These are phyloP conservation scores for Drosophila acutilabella DNA, from an alignment of 2,888 invertebrate species.

Conservation along the genomic window DNA sequence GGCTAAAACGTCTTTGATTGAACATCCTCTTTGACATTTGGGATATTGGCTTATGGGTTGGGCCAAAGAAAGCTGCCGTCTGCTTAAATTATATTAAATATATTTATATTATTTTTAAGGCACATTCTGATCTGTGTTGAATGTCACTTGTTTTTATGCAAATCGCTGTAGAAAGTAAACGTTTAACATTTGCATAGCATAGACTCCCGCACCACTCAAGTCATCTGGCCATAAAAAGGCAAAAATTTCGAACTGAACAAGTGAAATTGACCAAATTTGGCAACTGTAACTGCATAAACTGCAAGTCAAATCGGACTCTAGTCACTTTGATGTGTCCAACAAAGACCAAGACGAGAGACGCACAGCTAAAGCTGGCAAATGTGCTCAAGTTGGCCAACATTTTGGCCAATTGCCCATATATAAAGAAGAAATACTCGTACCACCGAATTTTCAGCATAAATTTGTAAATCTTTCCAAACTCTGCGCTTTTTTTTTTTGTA, in stretches of 20 bases:
- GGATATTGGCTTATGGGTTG: slow-evolving; percentile 49
- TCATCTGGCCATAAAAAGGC: slow-evolving; percentile 49
- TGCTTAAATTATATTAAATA: slow-evolving; percentile 8
- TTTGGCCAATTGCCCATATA: slow-evolving; percentile 78
- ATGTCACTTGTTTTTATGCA: slow-evolving; percentile 25
- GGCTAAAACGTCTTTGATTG: slow-evolving; percentile 51
- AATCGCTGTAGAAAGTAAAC: slow-evolving; percentile 36
- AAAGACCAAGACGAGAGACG: slow-evolving; percentile 22
- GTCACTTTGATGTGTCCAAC: slow-evolving; percentile 68
- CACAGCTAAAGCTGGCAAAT: slow-evolving; percentile 70
- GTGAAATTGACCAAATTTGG: slow-evolving; percentile 78
- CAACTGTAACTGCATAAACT: slow-evolving; percentile 62
- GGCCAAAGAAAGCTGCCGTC: slow-evolving; percentile 47
- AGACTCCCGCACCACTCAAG: slow-evolving; percentile 19
- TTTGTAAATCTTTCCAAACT: slow-evolving; percentile 63
- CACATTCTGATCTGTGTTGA: slow-evolving; percentile 3
- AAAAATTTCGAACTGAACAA: slow-evolving; percentile 65
- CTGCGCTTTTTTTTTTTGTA: slow-evolving; percentile 16
- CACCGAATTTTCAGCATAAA: slow-evolving; percentile 64
- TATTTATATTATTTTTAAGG: neutral
- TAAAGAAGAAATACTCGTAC: slow-evolving; percentile 28
- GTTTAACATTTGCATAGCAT: slow-evolving; percentile 36
- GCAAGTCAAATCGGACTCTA: slow-evolving; percentile 65
- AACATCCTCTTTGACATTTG: slow-evolving; percentile 65
- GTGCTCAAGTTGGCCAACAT: slow-evolving; percentile 68